Evolutionary conservation across 1,140 invertebrate genomes (phyloP).

Genomic region (Drosophila kohkoa): DNA sequence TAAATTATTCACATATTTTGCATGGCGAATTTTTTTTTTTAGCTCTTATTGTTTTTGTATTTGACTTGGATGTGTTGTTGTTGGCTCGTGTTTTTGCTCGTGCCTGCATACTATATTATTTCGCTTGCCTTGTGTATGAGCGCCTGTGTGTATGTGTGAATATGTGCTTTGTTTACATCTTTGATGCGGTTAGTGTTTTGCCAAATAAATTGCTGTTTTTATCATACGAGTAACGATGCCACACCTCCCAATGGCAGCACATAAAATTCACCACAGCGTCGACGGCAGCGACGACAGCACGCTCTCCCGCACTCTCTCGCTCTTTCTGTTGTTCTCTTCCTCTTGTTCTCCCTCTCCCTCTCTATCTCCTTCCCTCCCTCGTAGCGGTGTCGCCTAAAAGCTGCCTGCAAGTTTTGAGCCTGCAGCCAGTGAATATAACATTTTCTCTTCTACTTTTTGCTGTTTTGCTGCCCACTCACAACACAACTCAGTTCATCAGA

Average conservation of each 20-base stretch:
- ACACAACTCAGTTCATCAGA: slow-evolving; percentile 59
- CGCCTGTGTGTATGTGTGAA: slow-evolving; percentile 29
- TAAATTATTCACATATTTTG: slow-evolving; percentile 38
- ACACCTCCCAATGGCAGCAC: slow-evolving; percentile 65
- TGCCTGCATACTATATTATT: slow-evolving; percentile 31
- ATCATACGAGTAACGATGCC: slow-evolving; percentile 40
- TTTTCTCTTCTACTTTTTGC: slow-evolving; percentile 2
- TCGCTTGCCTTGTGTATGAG: slow-evolving; percentile 24
- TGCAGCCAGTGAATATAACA: slow-evolving; percentile 22
- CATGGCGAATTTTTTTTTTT: slow-evolving; percentile 1
- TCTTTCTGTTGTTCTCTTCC: neutral
- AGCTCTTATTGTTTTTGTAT: slow-evolving; percentile 1
- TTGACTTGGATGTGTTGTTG: slow-evolving; percentile 35
- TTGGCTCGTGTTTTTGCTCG: slow-evolving; percentile 44
- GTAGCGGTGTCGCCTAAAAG: slow-evolving; percentile 13
- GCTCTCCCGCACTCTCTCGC: neutral
- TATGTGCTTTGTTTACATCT: slow-evolving; percentile 73
- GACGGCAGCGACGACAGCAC: neutral
- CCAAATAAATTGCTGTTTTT: slow-evolving; percentile 29
- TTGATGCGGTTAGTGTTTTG: slow-evolving; percentile 38
- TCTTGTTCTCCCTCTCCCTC: neutral
- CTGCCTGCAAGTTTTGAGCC: slow-evolving; percentile 39
- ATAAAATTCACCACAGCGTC: slow-evolving; percentile 55
- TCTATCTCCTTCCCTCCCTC: neutral
- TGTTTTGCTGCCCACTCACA: slow-evolving; percentile 19